Base-by-base conservation (phyloP, 2,888 invertebrate species). In the Cerceris rybyensis region DNA sequence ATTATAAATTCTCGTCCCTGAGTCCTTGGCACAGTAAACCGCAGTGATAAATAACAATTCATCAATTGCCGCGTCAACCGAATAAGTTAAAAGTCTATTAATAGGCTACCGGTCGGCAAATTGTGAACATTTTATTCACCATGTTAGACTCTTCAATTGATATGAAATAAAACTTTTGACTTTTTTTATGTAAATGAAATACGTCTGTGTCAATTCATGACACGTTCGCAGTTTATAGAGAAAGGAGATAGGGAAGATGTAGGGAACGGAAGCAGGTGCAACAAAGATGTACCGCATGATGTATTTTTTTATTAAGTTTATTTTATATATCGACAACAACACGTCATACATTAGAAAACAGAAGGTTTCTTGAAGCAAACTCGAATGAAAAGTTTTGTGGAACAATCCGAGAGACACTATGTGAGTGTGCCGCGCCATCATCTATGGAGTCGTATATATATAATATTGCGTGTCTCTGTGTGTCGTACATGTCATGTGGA, bases 281-380 rank as follows among this genome's bases (percentile, higher is more conserved):
- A 72, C 7, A 61, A 58, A 81, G 58, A 58, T 57, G 73, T 75
- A 75, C 66, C 66, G 67, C 77, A 77, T 84, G 75, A 87, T 83
- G 84, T 90, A 90, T 92, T 92, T 92, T 92, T 92, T 92, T 92
- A 92, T 92, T 92, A 92, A 92, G 92, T 92, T 92, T 92, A 92
- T 92, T 92, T 92, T 92, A 92, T 92, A 92, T 92, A 92, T 92
- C 92, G 92, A 92, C 92, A 92, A 92, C 92, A 92, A 92, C 92
- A 92, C 92, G 92, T 92, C 92, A 92, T 92, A 92, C 92, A 92
- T 92, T 92, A 92, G 92, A 92, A 92, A 92, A 92, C 92, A 92
- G 92, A 92, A 92, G 91, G 92, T 92, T 92, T 92, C 92, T 92
- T 92, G 92, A 92, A 92, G 92, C 92, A 92, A 92, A 92, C 92